A percentile compares a stretch with the other conserved stretches of the same genome.
Evolutionary conservation across 1,140 invertebrate genomes (phyloP).

Genomic region (Drosophila quadrilineata): DNA sequence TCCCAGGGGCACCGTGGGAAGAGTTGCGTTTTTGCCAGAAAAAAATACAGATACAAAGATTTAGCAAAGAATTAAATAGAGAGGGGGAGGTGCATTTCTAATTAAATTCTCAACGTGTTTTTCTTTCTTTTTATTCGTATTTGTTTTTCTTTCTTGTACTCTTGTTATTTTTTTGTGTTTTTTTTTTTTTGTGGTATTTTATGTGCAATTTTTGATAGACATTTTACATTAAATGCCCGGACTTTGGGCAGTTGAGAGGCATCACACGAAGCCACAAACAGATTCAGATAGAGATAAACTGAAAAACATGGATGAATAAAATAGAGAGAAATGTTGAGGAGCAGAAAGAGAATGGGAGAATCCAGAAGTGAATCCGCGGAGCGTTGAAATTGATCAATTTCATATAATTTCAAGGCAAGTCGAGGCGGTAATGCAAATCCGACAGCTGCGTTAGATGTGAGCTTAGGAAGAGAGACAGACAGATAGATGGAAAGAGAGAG

Average conservation of each 20-base stretch:
- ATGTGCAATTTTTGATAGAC: slow-evolving; percentile 73
- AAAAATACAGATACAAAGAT: too few species aligned
- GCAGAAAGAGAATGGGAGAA: slow-evolving; percentile 1
- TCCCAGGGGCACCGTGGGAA: too few species aligned
- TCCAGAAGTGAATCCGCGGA: slow-evolving; percentile 6
- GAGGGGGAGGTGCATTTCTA: slow-evolving; percentile 70
- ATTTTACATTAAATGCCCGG: slow-evolving; percentile 74
- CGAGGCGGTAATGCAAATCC: slow-evolving; percentile 76
- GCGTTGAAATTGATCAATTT: slow-evolving; percentile 80
- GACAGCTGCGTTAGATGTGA: slow-evolving; percentile 75
- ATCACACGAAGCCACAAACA: background rate
- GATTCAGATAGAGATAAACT: background rate
- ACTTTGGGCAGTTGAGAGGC: background rate
- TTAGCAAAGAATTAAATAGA: too few species aligned
- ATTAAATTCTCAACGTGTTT: slow-evolving; percentile 74
- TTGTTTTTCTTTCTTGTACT: too few species aligned
- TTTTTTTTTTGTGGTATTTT: slow-evolving; percentile 41
- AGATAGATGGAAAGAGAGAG: background rate
- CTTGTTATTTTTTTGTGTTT: too few species aligned
- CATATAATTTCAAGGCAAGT: slow-evolving; percentile 79
- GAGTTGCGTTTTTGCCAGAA: too few species aligned
- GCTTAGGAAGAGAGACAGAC: slow-evolving; percentile 38
- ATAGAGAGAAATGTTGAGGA: background rate
- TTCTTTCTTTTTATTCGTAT: too few species aligned
- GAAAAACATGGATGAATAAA: background rate